Evolutionary conservation across 2,113 vertebrate genomes (phyloP).

Genomic region (Phodopus roborovskii): DNA sequence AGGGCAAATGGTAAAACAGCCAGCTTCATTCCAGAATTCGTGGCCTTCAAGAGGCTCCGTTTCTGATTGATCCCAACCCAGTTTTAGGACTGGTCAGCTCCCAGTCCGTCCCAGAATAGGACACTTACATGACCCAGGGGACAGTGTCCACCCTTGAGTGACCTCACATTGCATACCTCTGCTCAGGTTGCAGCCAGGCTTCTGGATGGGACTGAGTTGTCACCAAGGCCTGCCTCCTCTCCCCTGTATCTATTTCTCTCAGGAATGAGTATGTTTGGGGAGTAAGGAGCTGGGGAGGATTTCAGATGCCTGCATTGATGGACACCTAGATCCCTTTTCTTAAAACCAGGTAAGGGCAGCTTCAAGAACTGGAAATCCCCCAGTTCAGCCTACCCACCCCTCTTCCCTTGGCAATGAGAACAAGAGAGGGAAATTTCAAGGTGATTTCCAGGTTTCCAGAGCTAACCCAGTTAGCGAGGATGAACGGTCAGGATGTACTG

Average conservation of each 20-base stretch:
- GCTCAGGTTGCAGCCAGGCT: slow-evolving; percentile 68
- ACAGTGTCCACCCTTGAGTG: not conserved
- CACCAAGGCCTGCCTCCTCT: slow-evolving; percentile 66
- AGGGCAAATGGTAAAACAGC: not conserved
- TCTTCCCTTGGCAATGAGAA: slow-evolving; percentile 67
- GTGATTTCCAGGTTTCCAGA: slow-evolving; percentile 83
- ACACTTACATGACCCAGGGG: slow-evolving; percentile 32
- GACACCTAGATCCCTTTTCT: not conserved
- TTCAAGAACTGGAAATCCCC: slow-evolving; percentile 64
- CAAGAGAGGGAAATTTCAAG: slow-evolving; percentile 81
- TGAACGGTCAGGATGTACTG: slow-evolving; percentile 4
- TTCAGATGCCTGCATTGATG: not conserved
- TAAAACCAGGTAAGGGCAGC: not conserved
- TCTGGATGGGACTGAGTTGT: slow-evolving; percentile 21
- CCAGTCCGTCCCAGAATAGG: not conserved
- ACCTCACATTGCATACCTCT: slow-evolving; percentile 60
- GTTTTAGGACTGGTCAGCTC: slow-evolving; percentile 21
- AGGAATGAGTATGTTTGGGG: not conserved
- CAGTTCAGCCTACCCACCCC: not conserved
- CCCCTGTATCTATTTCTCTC: slow-evolving; percentile 56
- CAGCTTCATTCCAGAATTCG: not conserved
- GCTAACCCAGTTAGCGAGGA: slow-evolving; percentile 20
- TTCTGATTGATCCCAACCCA: not conserved
- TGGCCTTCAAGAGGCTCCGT: not conserved
- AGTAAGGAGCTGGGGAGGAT: not conserved